Conservation (phyloP, 2,113 vertebrate genomes). For the Mandrillus leucophaeus region DNA sequence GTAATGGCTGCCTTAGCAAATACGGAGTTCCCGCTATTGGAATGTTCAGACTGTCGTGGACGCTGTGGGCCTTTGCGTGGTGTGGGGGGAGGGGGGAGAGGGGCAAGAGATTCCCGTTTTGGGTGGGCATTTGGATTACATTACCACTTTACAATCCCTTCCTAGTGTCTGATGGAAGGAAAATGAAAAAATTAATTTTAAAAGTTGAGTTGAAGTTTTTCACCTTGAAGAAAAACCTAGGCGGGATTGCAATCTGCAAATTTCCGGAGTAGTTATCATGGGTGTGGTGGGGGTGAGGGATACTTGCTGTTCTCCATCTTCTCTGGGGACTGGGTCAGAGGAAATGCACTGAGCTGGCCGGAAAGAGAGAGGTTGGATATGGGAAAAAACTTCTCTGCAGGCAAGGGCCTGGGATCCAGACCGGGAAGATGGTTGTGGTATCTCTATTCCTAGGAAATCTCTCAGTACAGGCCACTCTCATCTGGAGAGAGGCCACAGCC, state of each 20-base stretch:
- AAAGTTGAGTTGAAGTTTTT: constrained; percentile 34
- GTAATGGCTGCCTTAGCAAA: constrained; percentile 55
- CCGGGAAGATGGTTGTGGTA: neutral
- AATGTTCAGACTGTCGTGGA: neutral
- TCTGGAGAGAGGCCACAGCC: neutral
- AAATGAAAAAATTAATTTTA: neutral
- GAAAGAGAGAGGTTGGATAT: constrained; percentile 36
- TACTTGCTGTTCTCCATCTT: neutral
- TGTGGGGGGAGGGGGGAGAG: neutral
- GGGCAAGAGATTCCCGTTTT: neutral
- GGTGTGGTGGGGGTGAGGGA: neutral
- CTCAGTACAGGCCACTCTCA: neutral
- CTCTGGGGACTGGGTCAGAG: neutral
- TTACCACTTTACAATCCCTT: neutral
- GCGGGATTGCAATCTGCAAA: constrained; percentile 27
- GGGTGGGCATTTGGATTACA: constrained; percentile 4
- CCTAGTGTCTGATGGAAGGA: neutral
- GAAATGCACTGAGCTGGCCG: constrained; percentile 34
- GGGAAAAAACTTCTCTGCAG: constrained; percentile 21
- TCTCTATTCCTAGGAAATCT: constrained; percentile 12
- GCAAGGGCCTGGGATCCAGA: neutral
- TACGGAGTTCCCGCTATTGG: neutral
- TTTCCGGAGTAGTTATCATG: neutral
- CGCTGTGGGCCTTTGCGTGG: neutral
- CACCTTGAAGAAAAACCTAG: constrained; percentile 16